Evolutionary conservation across 2,797 vertebrate genomes (phyloP), one percentile per base, ranked within the genome.

Genomic region (Octomys mimax): DNA sequence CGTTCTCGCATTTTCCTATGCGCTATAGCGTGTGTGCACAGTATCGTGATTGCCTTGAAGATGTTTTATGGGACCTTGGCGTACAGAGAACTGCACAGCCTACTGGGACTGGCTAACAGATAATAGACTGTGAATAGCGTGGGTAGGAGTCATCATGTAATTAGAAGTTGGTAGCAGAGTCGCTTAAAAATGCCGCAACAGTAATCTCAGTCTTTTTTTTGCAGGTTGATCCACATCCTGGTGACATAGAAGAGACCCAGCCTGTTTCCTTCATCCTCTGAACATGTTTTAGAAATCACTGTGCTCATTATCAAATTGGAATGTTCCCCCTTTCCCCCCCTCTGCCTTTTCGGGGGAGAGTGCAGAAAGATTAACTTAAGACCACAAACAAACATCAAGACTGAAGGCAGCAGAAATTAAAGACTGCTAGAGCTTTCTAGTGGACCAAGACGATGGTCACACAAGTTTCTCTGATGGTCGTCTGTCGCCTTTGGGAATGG

Each of bases 221-320:
- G 5, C 96, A 99, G 99, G 97, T 99, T 9, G 99, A 99, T 85
- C 99, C 98, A 59, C 98, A 99, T 96, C 98, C 98, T 84, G 36
- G 96, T 82, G 97, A 97, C 28, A 68, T 95, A 75, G 98, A 98
- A 97, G 98, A 99, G 86, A 79, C 83, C 19, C 98, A 97, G 88
- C 97, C 97, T 0, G 96, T 98, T 77, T 98, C 98, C 57, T 98
- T 99, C 96, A 97, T 98, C 77, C 95, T 98, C 86, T 99, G 97
- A 77, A 77, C 18, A 8, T 22, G 46, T 77, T 75, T 92, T 94
- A 77, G 93, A 96, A 94, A 0, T 16, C 97, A 87, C 97, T 95
- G 96, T 87, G 88, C 1, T 90, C 90, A 39, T 96, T 96, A 89
- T 96, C 96, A 10, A 14, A 28, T 62, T 36, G 96, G 96, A 96